A percentile compares a stretch with the other conserved stretches of the same genome.
Evolutionary conservation across 2,797 vertebrate species (phyloP).

Genomic region (Psittacula derbiana): DNA sequence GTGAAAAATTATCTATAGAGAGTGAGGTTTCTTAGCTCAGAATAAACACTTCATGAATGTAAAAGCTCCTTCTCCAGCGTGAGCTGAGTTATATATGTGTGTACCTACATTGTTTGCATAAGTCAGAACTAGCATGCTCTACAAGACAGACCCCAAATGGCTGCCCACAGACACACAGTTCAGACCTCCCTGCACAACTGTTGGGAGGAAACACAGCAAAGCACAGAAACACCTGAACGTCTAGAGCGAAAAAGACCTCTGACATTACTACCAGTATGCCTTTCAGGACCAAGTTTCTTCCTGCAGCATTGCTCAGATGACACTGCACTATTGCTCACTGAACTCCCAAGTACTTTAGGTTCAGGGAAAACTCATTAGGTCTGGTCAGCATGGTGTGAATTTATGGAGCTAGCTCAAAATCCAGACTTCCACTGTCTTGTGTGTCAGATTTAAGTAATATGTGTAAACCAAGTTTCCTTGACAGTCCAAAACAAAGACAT

Average conservation of each 20-base stretch:
- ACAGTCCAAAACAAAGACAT: background rate
- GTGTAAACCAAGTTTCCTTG: background rate
- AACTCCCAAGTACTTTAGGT: background rate
- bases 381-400: background rate
- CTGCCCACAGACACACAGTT: background rate
- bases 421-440: background rate
- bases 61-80: background rate
- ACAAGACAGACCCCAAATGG: rapidly evolving
- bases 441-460: background rate
- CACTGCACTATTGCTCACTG: background rate
- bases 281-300: background rate
- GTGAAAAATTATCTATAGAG: background rate
- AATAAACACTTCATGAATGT: background rate
- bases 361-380: background rate
- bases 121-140: background rate
- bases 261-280: background rate
- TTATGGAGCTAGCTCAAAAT: background rate
- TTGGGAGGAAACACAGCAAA: background rate
- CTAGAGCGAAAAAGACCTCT: background rate
- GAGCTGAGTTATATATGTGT: background rate
- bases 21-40: background rate
- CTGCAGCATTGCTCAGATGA: background rate
- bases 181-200: background rate
- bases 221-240: background rate
- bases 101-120: background rate